These are phyloP conservation scores for Neodontobutis hainanensis DNA, from an alignment of 2,113 vertebrate genomes.

Conservation along the genomic window DNA sequence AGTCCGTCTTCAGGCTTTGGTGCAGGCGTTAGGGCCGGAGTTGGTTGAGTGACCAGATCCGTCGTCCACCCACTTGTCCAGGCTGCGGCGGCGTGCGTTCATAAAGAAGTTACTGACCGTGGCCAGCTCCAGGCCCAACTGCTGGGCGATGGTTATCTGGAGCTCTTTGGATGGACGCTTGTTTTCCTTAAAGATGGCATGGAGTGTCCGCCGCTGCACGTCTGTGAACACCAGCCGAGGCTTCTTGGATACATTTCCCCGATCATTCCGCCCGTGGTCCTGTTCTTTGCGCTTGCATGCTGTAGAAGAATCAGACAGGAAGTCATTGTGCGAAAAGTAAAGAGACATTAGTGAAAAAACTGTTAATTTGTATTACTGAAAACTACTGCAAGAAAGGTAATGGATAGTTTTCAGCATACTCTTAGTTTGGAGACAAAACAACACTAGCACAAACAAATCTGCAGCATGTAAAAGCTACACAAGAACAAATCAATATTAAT, in stretches of 20 bases:
- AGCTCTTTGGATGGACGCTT: conserved; percentile 99
- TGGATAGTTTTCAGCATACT: background rate
- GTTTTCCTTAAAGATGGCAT: conserved; percentile 99
- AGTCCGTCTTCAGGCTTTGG: conserved; percentile 96
- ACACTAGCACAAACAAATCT: too few species aligned
- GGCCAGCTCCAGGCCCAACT: conserved; percentile 96
- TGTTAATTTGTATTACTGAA: too few species aligned
- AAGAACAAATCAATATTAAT: too few species aligned
- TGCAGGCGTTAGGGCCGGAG: conserved; percentile 92
- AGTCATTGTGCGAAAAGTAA: conserved; percentile 6
- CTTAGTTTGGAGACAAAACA: too few species aligned
- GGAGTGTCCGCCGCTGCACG: conserved; percentile 97
- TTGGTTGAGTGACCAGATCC: conserved; percentile 87
- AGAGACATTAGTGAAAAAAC: background rate
- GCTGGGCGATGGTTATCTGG: conserved; percentile 98
- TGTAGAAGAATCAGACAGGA: conserved; percentile 64
- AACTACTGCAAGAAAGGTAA: too few species aligned
- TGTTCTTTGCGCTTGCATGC: conserved; percentile 99
- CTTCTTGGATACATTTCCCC: conserved; percentile 92
- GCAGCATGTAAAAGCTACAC: too few species aligned
- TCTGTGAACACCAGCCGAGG: conserved; percentile 98
- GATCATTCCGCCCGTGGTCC: conserved; percentile 89
- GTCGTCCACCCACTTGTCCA: conserved; percentile 99
- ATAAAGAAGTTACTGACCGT: conserved; percentile 99
- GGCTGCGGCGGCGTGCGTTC: conserved; percentile 96